Evolutionary conservation across 1,140 invertebrate genomes (phyloP).

Genomic region (Octopus bimaculoides): DNA sequence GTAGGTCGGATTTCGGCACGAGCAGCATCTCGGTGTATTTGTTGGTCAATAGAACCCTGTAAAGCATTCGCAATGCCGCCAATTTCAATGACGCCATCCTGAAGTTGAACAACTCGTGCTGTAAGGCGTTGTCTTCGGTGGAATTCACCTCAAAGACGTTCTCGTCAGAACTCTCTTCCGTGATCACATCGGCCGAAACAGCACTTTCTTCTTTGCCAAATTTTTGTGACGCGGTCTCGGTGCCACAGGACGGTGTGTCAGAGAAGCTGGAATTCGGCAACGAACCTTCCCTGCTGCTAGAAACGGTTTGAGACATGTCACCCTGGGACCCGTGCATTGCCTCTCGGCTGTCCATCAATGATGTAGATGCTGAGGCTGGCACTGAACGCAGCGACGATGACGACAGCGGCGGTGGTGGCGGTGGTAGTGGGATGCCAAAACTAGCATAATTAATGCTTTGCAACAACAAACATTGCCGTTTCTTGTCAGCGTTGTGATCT

Average conservation of each 20-base stretch:
- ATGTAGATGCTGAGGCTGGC: not conserved
- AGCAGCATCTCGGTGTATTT: constrained; percentile 63
- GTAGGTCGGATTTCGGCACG: constrained; percentile 54
- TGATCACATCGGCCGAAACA: not conserved
- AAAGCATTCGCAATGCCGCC: constrained; percentile 63
- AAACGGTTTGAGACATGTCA: not conserved
- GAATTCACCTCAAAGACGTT: not conserved
- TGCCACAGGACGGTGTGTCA: not conserved
- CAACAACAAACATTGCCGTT: not conserved
- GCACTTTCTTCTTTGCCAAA: not conserved
- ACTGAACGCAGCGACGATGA: not conserved
- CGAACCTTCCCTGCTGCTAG: not conserved
- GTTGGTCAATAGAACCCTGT: constrained; percentile 59
- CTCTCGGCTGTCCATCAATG: not conserved
- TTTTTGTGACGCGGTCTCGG: not conserved
- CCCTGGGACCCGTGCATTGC: not conserved
- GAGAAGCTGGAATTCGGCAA: not conserved
- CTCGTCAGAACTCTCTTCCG: not conserved
- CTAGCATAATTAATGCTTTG: too few species aligned
- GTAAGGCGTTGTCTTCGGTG: not conserved
- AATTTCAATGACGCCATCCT: constrained; percentile 59
- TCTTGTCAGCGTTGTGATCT: constrained; percentile 16
- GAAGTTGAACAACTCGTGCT: constrained; percentile 8
- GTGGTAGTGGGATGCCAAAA: not conserved
- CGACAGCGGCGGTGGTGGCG: not conserved